A percentile compares a stretch with the other conserved stretches of the same genome.
Evolutionary conservation across 2,888 invertebrate species (phyloP).

Genomic region (Arctia plantaginis): DNA sequence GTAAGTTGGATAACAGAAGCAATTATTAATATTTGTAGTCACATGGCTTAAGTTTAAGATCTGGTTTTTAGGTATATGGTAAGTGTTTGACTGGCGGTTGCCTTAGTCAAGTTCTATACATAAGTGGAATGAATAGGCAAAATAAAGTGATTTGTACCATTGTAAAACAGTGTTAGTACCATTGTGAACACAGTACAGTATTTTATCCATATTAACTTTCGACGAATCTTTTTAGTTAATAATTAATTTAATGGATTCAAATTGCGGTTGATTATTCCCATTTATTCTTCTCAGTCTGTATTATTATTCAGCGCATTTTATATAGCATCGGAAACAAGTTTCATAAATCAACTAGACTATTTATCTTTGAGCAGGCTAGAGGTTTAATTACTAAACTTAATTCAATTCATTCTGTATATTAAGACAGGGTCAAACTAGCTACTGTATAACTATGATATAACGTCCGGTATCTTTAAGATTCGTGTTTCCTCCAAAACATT

Average conservation of each 20-base stretch:
- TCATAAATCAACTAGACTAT: background rate
- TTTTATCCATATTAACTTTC: background rate
- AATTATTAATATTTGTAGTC: too few relatives aligned
- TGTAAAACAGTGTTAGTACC: too few relatives aligned
- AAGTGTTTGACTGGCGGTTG: too few relatives aligned
- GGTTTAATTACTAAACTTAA: background rate
- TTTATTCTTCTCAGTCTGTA: background rate
- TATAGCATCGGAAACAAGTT: background rate
- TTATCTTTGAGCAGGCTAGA: background rate
- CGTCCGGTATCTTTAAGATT: conserved; percentile 32
- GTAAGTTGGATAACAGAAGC: too few relatives aligned
- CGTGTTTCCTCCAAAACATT: conserved; percentile 40
- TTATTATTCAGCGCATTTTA: background rate
- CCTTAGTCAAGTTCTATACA: too few relatives aligned
- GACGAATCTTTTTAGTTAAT: background rate
- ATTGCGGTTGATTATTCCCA: background rate
- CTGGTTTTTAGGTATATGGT: too few relatives aligned
- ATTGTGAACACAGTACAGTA: background rate
- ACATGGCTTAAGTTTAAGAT: too few relatives aligned
- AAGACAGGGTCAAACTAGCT: conserved; percentile 16
- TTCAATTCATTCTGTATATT: background rate
- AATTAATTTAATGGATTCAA: background rate
- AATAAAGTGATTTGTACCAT: too few relatives aligned
- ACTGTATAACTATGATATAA: conserved; percentile 19
- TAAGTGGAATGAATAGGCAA: too few relatives aligned